Base-by-base conservation (phyloP, 2,888 invertebrate species). In the Tachina lurida region DNA sequence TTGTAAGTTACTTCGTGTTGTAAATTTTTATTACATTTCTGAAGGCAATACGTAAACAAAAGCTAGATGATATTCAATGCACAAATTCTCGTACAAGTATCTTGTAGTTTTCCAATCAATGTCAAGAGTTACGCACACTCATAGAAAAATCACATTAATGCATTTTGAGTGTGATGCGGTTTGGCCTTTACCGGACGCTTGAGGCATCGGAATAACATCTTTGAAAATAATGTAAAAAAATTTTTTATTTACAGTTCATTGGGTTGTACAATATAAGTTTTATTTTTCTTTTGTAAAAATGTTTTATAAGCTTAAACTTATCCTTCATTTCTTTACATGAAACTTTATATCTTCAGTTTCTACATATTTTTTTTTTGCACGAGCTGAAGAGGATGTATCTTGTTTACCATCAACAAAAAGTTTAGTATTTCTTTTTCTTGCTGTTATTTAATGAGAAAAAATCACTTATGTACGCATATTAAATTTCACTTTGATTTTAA, bases 1-100 rank as follows among this genome's bases (percentile, higher is more conserved):
- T 80, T 76, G 71, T 80, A 13, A 58, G 67, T 76, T n/a, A 58
- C 13, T 22, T 67, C 17, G 22, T 67, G 76, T 67, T 63, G 80
- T 84, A 84, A 84, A 80, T 84, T 84, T 73, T 80, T 76, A 71
- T 84, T 84, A 80, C 22, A 12, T 76, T 71, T 60, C 60, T 31
- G 31, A 41, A 47, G 58, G 54, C n/a, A n/a, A 43, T 7, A 41
- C 13, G 17, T 41, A 49, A 58, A 31, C 43, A 58, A 76, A 58
- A 17, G 13, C 0, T 47, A 17, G 3, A 31, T 31, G 7, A 31
- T 31, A 31, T 31, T 31, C 31, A 31, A 31, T 31, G 31, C 31
- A 7, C n/a, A 45, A 31, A 17, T 39, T 39, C 39, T 49, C 49
- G n/a, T 43, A 43, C 2, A 39, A 71, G 8, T 71, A 19, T 75